Conservation (phyloP, 2,888 invertebrate genomes). For the Hesperia comma region DNA sequence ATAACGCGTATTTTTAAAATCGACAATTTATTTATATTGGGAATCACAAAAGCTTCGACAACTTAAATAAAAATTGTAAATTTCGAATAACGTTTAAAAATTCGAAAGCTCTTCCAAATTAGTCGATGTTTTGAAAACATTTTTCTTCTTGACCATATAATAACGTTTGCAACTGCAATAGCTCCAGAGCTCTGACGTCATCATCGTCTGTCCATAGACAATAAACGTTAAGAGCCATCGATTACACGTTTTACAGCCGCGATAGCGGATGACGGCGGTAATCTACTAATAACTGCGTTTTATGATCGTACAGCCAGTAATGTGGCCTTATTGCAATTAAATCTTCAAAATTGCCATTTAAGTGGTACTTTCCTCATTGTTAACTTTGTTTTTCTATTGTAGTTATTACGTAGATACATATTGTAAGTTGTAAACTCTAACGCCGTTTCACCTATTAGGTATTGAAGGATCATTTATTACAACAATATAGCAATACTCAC, state of each 20-base stretch:
- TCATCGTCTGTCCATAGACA: conserved; percentile 57
- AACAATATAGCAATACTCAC: too few species aligned
- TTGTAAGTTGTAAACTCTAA: too few species aligned
- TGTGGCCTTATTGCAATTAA: conserved; percentile 28
- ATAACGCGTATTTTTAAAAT: too few species aligned
- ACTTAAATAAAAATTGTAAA: too few species aligned
- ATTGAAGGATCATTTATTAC: too few species aligned
- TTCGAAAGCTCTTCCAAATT: too few species aligned
- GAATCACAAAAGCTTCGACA: too few species aligned
- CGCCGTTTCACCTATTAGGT: too few species aligned
- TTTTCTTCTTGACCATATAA: background rate
- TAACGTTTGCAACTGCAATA: background rate
- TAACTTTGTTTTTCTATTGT: too few species aligned
- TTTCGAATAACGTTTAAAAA: too few species aligned
- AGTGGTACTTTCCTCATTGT: conserved; percentile 6
- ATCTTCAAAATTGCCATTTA: conserved; percentile 14
- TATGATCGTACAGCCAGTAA: conserved; percentile 47
- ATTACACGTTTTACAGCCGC: conserved; percentile 76
- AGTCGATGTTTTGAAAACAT: too few species aligned
- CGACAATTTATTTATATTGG: too few species aligned
- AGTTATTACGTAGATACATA: background rate
- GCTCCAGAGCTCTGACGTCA: conserved; percentile 43
- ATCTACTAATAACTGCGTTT: conserved; percentile 67
- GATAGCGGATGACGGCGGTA: conserved; percentile 74
- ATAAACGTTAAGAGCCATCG: conserved; percentile 70